Conservation (phyloP, 2,113 vertebrate species). For the Brachypteracias leptosomus region DNA sequence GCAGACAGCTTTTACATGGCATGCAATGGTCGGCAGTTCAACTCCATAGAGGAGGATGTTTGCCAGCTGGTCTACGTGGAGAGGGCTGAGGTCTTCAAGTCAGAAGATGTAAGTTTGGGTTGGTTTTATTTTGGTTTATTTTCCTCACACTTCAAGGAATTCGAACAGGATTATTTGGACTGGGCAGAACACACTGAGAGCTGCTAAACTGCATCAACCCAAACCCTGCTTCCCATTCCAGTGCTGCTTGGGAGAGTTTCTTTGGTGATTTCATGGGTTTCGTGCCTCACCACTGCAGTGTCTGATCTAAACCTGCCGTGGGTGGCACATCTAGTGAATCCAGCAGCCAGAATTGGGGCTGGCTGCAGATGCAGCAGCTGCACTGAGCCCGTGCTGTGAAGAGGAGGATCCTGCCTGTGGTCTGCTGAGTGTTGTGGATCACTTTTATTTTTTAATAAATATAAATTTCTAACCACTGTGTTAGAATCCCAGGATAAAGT, state of each 20-base stretch:
- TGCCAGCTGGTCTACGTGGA: constrained; percentile 97
- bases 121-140: neutral
- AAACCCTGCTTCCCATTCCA: neutral
- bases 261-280: neutral
- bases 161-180: neutral
- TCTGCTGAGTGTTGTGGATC: neutral
- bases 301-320: neutral
- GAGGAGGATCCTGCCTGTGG: neutral
- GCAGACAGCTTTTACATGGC: constrained; percentile 94
- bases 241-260: neutral
- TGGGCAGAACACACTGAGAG: neutral
- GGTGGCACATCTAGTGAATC: neutral
- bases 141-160: neutral
- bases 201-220: neutral
- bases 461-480: neutral
- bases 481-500: accelerated
- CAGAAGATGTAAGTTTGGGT: constrained; percentile 83
- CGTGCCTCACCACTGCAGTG: neutral
- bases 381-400: neutral
- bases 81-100: constrained; percentile 93
- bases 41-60: constrained; percentile 96
- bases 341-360: neutral
- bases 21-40: constrained; percentile 94
- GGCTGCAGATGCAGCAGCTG: neutral
- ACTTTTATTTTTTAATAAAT: neutral